Conservation (phyloP, 2,888 invertebrate species). For the Scrobipalpa atriplicella region DNA sequence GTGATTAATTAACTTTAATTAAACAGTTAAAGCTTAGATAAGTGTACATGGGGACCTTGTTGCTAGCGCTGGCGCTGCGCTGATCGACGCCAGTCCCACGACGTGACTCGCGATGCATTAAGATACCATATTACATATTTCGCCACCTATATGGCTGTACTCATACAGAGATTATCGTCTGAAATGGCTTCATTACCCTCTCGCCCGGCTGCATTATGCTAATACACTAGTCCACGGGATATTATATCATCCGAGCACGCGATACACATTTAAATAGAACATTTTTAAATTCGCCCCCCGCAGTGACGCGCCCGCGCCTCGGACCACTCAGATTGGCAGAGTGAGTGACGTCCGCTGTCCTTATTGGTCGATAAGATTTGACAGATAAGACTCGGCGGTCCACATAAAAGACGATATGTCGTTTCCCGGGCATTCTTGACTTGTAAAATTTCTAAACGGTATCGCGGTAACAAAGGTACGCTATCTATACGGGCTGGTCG, state of each 20-base stretch:
- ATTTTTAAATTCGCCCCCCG: constrained; percentile 74
- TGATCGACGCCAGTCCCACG: constrained; percentile 47
- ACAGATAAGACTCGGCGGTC: constrained; percentile 74
- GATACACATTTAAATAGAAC: constrained; percentile 60
- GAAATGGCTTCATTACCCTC: constrained; percentile 68
- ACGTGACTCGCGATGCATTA: constrained; percentile 69
- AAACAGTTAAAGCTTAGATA: constrained; percentile 43
- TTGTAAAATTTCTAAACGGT: constrained; percentile 74
- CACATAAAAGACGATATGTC: constrained; percentile 76
- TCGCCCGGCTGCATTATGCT: constrained; percentile 58
- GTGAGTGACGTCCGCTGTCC: constrained; percentile 81
- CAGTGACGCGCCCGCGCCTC: constrained; percentile 64
- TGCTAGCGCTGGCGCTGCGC: constrained; percentile 32
- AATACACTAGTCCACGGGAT: constrained; percentile 51
- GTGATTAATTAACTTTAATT: constrained; percentile 59
- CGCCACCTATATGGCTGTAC: constrained; percentile 58
- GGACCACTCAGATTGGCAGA: constrained; percentile 70
- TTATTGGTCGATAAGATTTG: constrained; percentile 81
- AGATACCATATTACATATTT: constrained; percentile 69
- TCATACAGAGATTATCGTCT: constrained; percentile 41
- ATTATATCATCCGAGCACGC: constrained; percentile 72
- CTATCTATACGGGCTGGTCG: constrained; percentile 51
- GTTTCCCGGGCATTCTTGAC: constrained; percentile 65
- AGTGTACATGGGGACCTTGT: constrained; percentile 33
- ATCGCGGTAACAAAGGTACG: constrained; percentile 63